Percentiles rank a stretch among this genome's conserved stretches.
Conservation (phyloP, 2,113 vertebrate species). For the Phasianus colchicus region DNA sequence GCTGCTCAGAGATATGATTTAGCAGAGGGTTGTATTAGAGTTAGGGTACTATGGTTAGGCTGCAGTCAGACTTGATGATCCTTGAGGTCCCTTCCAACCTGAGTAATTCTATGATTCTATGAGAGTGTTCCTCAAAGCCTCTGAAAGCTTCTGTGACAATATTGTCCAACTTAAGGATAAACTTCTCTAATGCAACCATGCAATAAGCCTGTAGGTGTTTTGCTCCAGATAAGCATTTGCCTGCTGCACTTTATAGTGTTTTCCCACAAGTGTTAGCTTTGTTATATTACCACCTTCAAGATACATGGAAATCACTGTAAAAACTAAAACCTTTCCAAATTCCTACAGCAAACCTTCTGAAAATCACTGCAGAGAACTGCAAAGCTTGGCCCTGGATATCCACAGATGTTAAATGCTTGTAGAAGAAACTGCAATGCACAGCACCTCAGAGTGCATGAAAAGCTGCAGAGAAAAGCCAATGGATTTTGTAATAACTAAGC, state of each 20-base stretch:
- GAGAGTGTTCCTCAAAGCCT: background rate
- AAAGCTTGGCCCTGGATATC: background rate
- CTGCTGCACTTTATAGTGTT: background rate
- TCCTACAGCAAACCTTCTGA: background rate
- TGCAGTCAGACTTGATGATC: no score
- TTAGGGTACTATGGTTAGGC: no score
- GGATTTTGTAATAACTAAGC: constrained; percentile 4
- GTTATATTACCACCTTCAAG: background rate
- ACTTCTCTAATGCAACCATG: background rate
- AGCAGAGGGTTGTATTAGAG: no score
- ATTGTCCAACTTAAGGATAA: background rate
- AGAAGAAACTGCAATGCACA: background rate
- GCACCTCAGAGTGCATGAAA: background rate
- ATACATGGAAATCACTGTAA: background rate
- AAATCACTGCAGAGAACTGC: background rate
- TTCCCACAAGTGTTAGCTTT: background rate
- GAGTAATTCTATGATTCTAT: background rate
- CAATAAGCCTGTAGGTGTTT: background rate
- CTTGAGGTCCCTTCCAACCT: no score
- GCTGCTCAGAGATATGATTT: no score
- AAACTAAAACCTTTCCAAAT: background rate
- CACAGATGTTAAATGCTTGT: background rate
- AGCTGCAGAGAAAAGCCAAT: background rate
- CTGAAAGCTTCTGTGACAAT: background rate
- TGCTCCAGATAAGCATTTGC: background rate